Conservation (phyloP, 2,888 invertebrate genomes). For the Quadroppia sp. region DNA sequence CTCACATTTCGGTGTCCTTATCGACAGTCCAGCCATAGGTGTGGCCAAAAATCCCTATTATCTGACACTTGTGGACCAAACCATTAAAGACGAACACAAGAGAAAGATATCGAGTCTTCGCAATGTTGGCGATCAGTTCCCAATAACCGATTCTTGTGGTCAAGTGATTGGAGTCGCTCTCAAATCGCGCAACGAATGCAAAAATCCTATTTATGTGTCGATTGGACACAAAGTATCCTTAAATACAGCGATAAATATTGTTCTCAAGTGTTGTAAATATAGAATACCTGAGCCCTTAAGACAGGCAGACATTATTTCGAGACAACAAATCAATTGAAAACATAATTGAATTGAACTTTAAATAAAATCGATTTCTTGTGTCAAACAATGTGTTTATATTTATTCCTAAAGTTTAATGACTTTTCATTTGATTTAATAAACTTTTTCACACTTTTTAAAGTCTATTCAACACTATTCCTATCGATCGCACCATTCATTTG, state of each 20-base stretch:
- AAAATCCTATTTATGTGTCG: constrained; percentile 52
- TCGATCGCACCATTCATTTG: no score
- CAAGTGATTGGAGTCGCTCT: constrained; percentile 48
- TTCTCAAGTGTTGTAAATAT: constrained; percentile 48
- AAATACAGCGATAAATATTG: constrained; percentile 50
- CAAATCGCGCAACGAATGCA: constrained; percentile 47
- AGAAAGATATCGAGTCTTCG: constrained; percentile 40
- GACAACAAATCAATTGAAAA: constrained; percentile 33
- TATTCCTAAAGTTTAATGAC: no score
- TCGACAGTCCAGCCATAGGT: constrained; percentile 53
- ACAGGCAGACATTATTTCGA: constrained; percentile 49
- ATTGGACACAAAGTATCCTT: constrained; percentile 52
- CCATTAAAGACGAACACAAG: constrained; percentile 45
- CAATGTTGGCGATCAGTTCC: constrained; percentile 46
- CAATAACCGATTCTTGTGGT: constrained; percentile 42
- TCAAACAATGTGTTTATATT: no score
- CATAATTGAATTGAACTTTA: no score
- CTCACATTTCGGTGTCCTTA: constrained; percentile 54
- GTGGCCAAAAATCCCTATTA: constrained; percentile 54
- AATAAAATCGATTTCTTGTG: no score
- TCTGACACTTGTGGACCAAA: constrained; percentile 50
- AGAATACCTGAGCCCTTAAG: constrained; percentile 52
- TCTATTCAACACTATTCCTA: no score
- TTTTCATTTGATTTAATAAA: no score
- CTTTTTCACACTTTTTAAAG: no score